A percentile compares a stretch with the other conserved stretches of the same genome.
Evolutionary conservation across 2,888 invertebrate genomes (phyloP).

Genomic region (Stegana nigrithorax): DNA sequence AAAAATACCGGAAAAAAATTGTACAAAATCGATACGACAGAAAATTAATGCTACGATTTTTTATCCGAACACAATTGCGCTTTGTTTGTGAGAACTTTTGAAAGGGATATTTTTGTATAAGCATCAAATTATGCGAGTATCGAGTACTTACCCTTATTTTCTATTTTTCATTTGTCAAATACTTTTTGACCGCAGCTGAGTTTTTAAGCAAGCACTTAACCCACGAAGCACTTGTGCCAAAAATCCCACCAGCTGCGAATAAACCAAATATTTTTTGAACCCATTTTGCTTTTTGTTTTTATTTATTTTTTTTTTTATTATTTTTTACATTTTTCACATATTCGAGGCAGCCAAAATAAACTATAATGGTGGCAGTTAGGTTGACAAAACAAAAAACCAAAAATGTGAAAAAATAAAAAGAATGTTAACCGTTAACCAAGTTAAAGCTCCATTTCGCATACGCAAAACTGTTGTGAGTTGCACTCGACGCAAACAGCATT

Average conservation of each 20-base stretch:
- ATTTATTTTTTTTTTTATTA: neutral
- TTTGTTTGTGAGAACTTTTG: neutral
- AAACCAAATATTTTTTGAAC: neutral
- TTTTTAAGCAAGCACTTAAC: too few species aligned
- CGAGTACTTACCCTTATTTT: too few species aligned
- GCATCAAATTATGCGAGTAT: neutral
- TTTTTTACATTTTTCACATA: conserved; percentile 4
- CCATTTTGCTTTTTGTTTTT: neutral
- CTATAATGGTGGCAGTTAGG: too few species aligned
- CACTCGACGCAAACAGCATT: neutral
- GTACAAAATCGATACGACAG: conserved; percentile 5
- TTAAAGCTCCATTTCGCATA: conserved; percentile 6
- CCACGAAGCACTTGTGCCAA: neutral
- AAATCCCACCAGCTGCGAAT: neutral
- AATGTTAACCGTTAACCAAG: conserved; percentile 9
- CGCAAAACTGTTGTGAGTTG: neutral
- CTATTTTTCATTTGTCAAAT: too few species aligned
- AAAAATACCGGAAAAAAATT: too few species aligned
- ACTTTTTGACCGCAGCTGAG: too few species aligned
- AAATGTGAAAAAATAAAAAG: neutral
- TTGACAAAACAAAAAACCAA: neutral
- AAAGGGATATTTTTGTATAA: neutral
- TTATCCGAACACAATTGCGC: neutral
- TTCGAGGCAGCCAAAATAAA: neutral
- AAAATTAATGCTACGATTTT: conserved; percentile 7